These are phyloP conservation scores for Heliconius hermathena DNA, from an alignment of 1,140 invertebrate genomes.

Conservation along the genomic window DNA sequence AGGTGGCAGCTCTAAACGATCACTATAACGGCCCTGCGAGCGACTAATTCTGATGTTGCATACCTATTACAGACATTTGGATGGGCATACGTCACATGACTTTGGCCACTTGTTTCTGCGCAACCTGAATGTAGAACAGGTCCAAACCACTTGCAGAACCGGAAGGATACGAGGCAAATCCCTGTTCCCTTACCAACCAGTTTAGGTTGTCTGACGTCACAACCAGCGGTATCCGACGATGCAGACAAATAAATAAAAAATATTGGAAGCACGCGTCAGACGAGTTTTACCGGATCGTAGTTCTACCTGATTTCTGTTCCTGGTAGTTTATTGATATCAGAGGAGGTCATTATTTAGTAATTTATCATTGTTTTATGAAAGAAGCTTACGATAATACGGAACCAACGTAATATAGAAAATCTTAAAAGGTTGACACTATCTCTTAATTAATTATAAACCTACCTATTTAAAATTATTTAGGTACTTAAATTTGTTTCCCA, in stretches of 20 bases:
- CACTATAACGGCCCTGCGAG: constrained; percentile 34
- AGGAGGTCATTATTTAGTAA: constrained; percentile 54
- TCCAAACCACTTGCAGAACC: constrained; percentile 78
- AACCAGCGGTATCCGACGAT: constrained; percentile 78
- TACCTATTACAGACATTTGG: constrained; percentile 31
- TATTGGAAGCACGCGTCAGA: constrained; percentile 80
- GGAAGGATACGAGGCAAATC: constrained; percentile 81
- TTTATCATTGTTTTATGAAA: constrained; percentile 40
- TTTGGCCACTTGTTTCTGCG: constrained; percentile 62
- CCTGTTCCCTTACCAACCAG: constrained; percentile 81
- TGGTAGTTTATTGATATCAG: constrained; percentile 68
- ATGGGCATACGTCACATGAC: constrained; percentile 64
- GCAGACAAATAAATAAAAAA: constrained; percentile 82
- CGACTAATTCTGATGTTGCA: constrained; percentile 33
- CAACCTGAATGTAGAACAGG: constrained; percentile 80
- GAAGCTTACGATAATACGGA: too few relatives aligned
- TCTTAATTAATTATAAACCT: background rate
- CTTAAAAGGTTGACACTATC: too few relatives aligned
- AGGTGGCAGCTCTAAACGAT: constrained; percentile 59
- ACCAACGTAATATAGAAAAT: too few relatives aligned
- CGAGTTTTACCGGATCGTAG: constrained; percentile 81
- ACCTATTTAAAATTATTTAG: background rate
- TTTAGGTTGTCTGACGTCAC: constrained; percentile 81
- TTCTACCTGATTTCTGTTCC: constrained; percentile 81
- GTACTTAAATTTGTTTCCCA: constrained; percentile 20